These are phyloP conservation scores for Drosophila glabriapex DNA, from an alignment of 2,888 invertebrate species.

Conservation along the genomic window DNA sequence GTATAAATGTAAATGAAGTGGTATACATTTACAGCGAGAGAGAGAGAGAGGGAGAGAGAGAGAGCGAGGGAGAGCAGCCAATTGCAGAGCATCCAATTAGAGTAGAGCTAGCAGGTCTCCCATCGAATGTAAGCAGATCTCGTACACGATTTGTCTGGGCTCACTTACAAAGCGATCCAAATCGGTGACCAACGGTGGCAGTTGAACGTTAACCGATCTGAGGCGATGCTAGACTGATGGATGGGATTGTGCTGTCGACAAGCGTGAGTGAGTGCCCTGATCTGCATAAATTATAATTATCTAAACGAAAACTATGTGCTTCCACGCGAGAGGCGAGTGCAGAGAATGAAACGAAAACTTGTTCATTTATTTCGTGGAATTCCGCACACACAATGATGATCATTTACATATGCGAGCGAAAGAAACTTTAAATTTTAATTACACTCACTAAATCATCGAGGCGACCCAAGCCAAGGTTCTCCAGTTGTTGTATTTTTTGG, in stretches of 20 bases:
- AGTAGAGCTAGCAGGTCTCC: slow-evolving; percentile 24
- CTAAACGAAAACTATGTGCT: slow-evolving; percentile 47
- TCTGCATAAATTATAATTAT: slow-evolving; percentile 81
- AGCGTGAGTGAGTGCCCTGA: slow-evolving; percentile 51
- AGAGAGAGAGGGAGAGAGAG: neutral
- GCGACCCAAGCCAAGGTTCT: slow-evolving; percentile 28
- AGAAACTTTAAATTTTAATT: slow-evolving; percentile 83
- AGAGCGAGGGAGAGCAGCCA: slow-evolving; percentile 10
- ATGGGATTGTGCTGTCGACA: slow-evolving; percentile 70
- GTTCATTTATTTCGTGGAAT: slow-evolving; percentile 79
- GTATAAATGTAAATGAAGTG: slow-evolving; percentile 60
- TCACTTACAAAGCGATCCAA: slow-evolving; percentile 64
- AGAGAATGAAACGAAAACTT: slow-evolving; percentile 60
- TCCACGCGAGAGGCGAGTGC: slow-evolving; percentile 10
- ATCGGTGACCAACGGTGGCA: slow-evolving; percentile 55
- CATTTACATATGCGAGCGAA: slow-evolving; percentile 77
- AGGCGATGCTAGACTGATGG: slow-evolving; percentile 58
- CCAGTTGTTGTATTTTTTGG: slow-evolving; percentile 40
- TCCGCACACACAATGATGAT: slow-evolving; percentile 67
- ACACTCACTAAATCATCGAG: slow-evolving; percentile 83
- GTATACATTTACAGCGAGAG: slow-evolving; percentile 68
- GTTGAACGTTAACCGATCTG: slow-evolving; percentile 25
- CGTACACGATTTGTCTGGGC: slow-evolving; percentile 61
- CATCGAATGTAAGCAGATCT: slow-evolving; percentile 43
- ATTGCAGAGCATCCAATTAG: slow-evolving; percentile 62